phyloP scores from a whole-genome alignment of 30 jellyfish, hydroid and myxozoan species.

The Aurelia sp. region DNA sequence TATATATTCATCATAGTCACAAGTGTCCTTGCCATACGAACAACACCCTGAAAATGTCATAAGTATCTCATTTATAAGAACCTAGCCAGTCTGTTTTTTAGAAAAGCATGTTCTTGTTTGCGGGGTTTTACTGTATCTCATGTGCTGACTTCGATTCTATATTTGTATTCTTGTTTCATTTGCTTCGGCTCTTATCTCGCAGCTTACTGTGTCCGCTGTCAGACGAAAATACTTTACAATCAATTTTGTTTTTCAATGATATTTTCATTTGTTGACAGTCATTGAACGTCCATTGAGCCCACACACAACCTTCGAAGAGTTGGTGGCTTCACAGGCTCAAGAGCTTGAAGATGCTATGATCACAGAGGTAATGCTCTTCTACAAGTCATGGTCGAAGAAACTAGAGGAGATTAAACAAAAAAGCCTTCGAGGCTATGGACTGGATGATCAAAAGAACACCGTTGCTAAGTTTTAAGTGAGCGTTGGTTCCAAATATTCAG shows the following conservation, averaged over 20 bases:
- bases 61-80: too few relatives aligned
- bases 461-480: too few relatives aligned
- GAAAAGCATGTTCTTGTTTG: too few relatives aligned
- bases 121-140: too few relatives aligned
- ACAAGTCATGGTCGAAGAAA: conserved; percentile 88
- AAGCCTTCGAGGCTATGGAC: conserved; percentile 78
- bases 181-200: too few relatives aligned
- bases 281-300: conserved; percentile 92
- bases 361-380: conserved; percentile 95
- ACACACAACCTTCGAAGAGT: conserved; percentile 98
- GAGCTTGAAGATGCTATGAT: conserved; percentile 98
- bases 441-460: conserved; percentile 43
- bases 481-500: too few relatives aligned
- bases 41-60: too few relatives aligned
- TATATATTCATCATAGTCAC: too few relatives aligned
- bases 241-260: not conserved
- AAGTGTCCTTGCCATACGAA: too few relatives aligned
- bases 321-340: conserved; percentile 98
- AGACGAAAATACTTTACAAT: not conserved
- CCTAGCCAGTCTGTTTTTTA: too few relatives aligned
- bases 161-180: too few relatives aligned
- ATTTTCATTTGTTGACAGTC: conserved; percentile 39
- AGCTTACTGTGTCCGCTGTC: not conserved
- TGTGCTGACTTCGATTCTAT: too few relatives aligned
- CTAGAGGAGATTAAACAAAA: conserved; percentile 87